Evolutionary conservation across 2,888 invertebrate genomes (phyloP), one percentile per base, ranked within the genome.

Genomic region (Standfussiana lucernea): DNA sequence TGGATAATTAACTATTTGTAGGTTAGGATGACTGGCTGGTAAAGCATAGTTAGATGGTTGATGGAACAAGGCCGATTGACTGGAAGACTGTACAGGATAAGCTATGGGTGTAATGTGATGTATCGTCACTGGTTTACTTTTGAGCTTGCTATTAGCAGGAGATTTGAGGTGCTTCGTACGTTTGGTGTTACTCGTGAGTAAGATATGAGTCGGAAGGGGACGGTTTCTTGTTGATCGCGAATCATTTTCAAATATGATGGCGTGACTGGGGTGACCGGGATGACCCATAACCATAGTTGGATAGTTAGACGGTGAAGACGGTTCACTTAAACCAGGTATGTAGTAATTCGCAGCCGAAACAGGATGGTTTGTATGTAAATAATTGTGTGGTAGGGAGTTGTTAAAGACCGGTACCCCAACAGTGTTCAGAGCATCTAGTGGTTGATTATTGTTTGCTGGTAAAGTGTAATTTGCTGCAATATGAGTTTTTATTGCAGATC

Each of bases 351-450:
- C 37, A 1, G 77, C 40, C 4, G 83, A 62, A 32, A 53, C 37
- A 0, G 75, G 72, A 40, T 75, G 68, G 50, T 72, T 80, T 18
- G 50, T 61, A 50, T 69, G 74, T 50, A 76, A 37, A 66, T 78
- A 78, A 32, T 85, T 72, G 21, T 80, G 68, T 24, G 76, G 11
- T 56, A 81, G 35, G 53, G 80, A 66, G 70, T 86, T 85, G 50
- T 75, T 81, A 56, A 79, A 82, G 13, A 89, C 75, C 45, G 88
- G 88, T 80, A 88, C 78, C 18, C 88, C 88, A 35, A 88, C 72
- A 53, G 86, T 85, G 45, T 88, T 88, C 1, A 85, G 45, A 73
- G 85, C 68, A 62, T 88, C 83, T 42, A 72, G 50, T 13, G 64
- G 35, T 35, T 75, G 77, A 42, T 53, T n/a, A 53, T 24, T 72